phyloP scores from a whole-genome alignment of 2,113 vertebrate genomes.

The Macaca nemestrina region DNA sequence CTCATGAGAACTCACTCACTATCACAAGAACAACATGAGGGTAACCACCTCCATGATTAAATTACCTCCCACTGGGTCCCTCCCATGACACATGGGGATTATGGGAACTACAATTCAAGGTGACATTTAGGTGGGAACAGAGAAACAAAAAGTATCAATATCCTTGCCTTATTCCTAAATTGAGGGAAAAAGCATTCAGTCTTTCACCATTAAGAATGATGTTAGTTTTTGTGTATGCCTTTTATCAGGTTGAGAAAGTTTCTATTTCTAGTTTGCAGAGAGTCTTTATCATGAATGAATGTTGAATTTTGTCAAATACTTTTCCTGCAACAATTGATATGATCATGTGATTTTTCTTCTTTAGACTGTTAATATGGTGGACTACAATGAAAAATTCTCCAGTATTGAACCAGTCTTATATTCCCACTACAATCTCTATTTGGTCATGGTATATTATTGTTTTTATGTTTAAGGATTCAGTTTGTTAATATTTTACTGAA shows the following conservation, averaged over 20 bases:
- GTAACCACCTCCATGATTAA: no score
- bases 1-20: no score
- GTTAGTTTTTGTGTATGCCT: not conserved
- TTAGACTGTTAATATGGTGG: not conserved
- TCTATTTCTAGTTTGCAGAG: not conserved
- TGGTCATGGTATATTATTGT: not conserved
- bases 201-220: not conserved
- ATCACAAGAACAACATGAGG: no score
- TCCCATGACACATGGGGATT: no score
- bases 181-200: not conserved
- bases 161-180: not conserved
- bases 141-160: no score
- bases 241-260: not conserved
- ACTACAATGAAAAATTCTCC: not conserved
- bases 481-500: not conserved
- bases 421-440: not conserved
- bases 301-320: not conserved
- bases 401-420: not conserved
- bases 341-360: not conserved
- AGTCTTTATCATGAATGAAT: not conserved
- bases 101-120: no score
- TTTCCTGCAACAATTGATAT: not conserved
- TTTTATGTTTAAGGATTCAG: not conserved
- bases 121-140: no score
- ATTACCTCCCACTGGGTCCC: no score